A percentile compares a stretch with the other conserved stretches of the same genome.
Evolutionary conservation across 2,888 invertebrate species (phyloP).

Genomic region (Melieria crassipennis): DNA sequence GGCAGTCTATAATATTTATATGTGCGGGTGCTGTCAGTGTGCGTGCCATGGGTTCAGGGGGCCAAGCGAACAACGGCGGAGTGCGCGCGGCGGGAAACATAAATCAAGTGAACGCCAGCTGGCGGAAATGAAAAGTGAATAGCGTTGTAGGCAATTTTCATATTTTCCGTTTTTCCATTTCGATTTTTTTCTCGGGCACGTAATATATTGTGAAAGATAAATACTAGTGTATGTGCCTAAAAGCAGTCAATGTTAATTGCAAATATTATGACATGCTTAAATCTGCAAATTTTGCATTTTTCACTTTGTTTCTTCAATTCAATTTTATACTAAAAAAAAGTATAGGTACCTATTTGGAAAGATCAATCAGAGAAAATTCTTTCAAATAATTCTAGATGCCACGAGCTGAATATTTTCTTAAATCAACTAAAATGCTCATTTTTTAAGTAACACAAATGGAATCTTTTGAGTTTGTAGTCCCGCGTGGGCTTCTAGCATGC

Average conservation of each 20-base stretch:
- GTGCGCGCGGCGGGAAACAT: too few species aligned
- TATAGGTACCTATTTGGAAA: background rate
- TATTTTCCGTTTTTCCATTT: too few species aligned
- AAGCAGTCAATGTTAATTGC: background rate
- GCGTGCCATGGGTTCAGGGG: too few species aligned
- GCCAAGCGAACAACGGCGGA: too few species aligned
- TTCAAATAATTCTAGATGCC: background rate
- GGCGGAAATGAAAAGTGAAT: too few species aligned
- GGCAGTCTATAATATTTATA: constrained; percentile 6
- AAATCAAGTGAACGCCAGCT: too few species aligned
- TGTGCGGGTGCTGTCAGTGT: background rate
- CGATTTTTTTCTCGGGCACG: too few species aligned
- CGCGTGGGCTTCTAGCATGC: too few species aligned
- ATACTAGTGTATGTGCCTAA: background rate
- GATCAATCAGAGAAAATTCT: background rate
- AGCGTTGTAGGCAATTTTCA: too few species aligned
- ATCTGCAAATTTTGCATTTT: background rate
- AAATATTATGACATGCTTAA: background rate
- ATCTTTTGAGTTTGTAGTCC: too few species aligned
- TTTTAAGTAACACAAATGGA: too few species aligned
- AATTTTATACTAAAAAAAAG: background rate
- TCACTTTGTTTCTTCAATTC: background rate
- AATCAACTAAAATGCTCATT: background rate
- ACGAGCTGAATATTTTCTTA: background rate
- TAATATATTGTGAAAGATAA: too few species aligned